Evolutionary conservation across 2,797 vertebrate genomes (phyloP), one percentile per base, ranked within the genome.

Genomic region (Phalanger gymnotis): DNA sequence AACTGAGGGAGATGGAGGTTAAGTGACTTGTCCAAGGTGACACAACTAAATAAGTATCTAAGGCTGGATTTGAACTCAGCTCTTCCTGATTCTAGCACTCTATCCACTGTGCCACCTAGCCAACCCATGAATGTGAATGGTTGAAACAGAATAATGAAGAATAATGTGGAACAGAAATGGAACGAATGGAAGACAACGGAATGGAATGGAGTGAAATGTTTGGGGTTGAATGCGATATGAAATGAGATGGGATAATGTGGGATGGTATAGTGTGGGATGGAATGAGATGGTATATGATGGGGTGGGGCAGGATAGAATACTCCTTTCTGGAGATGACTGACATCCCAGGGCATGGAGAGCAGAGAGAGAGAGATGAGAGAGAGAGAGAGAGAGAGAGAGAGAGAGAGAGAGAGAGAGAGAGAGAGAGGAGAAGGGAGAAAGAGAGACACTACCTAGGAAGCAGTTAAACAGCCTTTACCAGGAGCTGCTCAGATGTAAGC

Each of bases 401-500:
- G 57, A n/a, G 0, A n/a, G 13, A n/a, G 61, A 5, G 6, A 40
- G 10, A 31, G 57, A 31, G 27, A 57, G 1, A 57, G 2, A 57
- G 27, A 57, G 27, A 57, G 55, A 58, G n/a, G n/a, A n/a, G 56
- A 30, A 10, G 27, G 5, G 5, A 57, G 4, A 55, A 22, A 28
- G 25, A 57, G 27, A 30, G 56, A n/a, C n/a, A n/a, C n/a, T n/a
- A n/a, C 52, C 30, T 16, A 11, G 31, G 4, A 27, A 31, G 52
- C 12, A 0, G 22, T 25, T 30, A 2, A 27, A 61, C 53, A 73
- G 28, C 53, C 16, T 53, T 93, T 92, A 95, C 96, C 90, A 10
- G 93, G 81, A 92, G 93, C 9, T 92, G 81, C 57, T 52, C 90
- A 47, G 16, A 34, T 3, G 87, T 92, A 22, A 96, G n/a, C 27